A percentile compares a stretch with the other conserved stretches of the same genome.
These are phyloP conservation scores for Telmatherina bonti DNA, from an alignment of 2,797 vertebrate species.

Conservation along the genomic window DNA sequence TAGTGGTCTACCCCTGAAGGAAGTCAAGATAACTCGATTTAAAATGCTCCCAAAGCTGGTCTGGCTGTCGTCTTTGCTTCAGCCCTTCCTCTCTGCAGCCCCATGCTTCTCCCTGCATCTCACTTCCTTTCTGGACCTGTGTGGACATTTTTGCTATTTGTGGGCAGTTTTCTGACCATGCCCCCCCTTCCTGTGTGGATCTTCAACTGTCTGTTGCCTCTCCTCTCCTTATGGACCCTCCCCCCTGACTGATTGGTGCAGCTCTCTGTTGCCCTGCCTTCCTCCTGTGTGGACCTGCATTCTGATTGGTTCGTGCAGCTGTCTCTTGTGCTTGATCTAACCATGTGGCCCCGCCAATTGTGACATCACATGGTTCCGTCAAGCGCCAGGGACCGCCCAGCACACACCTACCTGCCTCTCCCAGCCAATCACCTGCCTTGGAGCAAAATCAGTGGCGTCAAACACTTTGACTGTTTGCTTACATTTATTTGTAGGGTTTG, in stretches of 20 bases:
- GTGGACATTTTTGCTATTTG: slow-evolving; percentile 80
- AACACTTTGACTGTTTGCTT: slow-evolving; percentile 33
- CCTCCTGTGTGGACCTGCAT: slow-evolving; percentile 81
- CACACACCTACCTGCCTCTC: slow-evolving; percentile 84
- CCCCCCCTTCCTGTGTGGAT: slow-evolving; percentile 66
- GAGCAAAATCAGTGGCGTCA: slow-evolving; percentile 45
- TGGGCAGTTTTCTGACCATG: slow-evolving; percentile 57
- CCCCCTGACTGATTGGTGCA: slow-evolving; percentile 71
- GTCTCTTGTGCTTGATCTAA: slow-evolving; percentile 99
- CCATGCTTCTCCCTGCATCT: slow-evolving; percentile 72
- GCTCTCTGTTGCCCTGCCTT: slow-evolving; percentile 74
- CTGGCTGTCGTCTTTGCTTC: slow-evolving; percentile 70
- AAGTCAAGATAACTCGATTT: slow-evolving; percentile 33
- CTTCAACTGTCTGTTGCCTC: slow-evolving; percentile 72
- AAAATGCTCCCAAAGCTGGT: slow-evolving; percentile 53
- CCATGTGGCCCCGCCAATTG: slow-evolving; percentile 99
- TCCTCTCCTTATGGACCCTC: slow-evolving; percentile 69
- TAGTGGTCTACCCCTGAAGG: slow-evolving; percentile 26
- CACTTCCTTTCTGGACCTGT: slow-evolving; percentile 73
- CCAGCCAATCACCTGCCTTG: slow-evolving; percentile 71
- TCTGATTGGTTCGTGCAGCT: slow-evolving; percentile 89
- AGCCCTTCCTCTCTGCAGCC: slow-evolving; percentile 68
- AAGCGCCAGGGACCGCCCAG: slow-evolving; percentile 99
- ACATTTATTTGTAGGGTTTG: slow-evolving; percentile 22
- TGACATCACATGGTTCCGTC: slow-evolving; percentile 99